Evolutionary conservation across 2,888 invertebrate species (phyloP).

Genomic region (Aphrophora alni): DNA sequence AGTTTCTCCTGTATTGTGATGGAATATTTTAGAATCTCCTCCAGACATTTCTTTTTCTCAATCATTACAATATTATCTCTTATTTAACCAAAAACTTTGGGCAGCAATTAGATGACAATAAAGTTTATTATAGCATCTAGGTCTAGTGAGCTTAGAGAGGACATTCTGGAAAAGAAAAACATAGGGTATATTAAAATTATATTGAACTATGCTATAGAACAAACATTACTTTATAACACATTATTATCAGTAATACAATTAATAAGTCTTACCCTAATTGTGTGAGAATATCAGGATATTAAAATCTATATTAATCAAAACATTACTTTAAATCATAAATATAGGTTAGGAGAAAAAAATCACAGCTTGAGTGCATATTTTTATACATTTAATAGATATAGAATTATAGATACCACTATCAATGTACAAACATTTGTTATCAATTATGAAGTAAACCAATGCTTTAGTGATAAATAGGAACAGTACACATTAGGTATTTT

Average conservation of each 20-base stretch:
- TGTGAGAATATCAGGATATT: neutral
- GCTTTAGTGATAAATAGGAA: constrained; percentile 9
- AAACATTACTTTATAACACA: neutral
- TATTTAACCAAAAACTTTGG: neutral
- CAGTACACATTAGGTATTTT: too few relatives aligned
- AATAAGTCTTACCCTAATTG: neutral
- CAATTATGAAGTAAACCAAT: constrained; percentile 44
- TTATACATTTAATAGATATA: constrained; percentile 22
- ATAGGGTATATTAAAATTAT: neutral
- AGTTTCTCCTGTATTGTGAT: constrained; percentile 24
- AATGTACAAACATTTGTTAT: constrained; percentile 47
- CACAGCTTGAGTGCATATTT: constrained; percentile 4
- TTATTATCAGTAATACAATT: neutral
- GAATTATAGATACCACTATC: constrained; percentile 46
- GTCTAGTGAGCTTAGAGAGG: neutral
- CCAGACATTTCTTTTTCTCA: constrained; percentile 38
- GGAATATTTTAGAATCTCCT: constrained; percentile 24
- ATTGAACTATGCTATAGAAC: neutral
- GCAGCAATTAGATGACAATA: neutral
- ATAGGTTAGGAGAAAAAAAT: constrained; percentile 9
- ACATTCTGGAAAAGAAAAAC: neutral
- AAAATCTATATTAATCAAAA: neutral
- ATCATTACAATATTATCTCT: constrained; percentile 11
- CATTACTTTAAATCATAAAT: neutral
- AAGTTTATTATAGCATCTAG: neutral